phyloP scores from a whole-genome alignment of 2,113 vertebrate species.

The Sceloporus tristichus region DNA sequence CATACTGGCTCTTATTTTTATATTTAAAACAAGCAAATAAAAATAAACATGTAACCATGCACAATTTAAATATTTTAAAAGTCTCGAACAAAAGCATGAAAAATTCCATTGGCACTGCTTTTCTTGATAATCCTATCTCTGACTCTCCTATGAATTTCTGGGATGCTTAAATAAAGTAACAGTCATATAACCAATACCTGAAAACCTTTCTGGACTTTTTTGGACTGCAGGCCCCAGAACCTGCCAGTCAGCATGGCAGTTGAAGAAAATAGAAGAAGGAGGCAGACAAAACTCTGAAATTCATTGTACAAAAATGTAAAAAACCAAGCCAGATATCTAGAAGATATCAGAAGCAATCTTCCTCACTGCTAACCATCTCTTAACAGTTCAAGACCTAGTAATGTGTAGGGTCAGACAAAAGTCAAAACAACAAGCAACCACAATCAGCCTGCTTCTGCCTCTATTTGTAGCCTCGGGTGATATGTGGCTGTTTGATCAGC shows the following conservation, averaged over 20 bases:
- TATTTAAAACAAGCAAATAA: no score
- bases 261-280: background rate
- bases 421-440: slow-evolving; percentile 2
- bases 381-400: background rate
- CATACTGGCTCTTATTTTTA: no score
- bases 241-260: no score
- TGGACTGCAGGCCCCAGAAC: no score
- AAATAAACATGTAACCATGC: no score
- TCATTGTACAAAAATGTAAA: slow-evolving; percentile 2
- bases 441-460: background rate
- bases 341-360: slow-evolving; percentile 9
- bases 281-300: background rate
- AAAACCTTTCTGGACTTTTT: no score
- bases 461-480: slow-evolving; percentile 12
- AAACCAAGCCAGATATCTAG: background rate
- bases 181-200: no score
- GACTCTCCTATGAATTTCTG: background rate
- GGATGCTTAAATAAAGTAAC: background rate
- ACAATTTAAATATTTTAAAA: background rate
- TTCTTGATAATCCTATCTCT: background rate
- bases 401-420: slow-evolving; percentile 24
- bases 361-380: rapidly evolving
- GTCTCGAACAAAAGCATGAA: background rate
- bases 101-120: background rate
- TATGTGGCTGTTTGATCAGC: slow-evolving; percentile 57